Evolutionary conservation across 2,888 invertebrate genomes (phyloP), one percentile per base, ranked within the genome.

Genomic region (Furcula furcula): DNA sequence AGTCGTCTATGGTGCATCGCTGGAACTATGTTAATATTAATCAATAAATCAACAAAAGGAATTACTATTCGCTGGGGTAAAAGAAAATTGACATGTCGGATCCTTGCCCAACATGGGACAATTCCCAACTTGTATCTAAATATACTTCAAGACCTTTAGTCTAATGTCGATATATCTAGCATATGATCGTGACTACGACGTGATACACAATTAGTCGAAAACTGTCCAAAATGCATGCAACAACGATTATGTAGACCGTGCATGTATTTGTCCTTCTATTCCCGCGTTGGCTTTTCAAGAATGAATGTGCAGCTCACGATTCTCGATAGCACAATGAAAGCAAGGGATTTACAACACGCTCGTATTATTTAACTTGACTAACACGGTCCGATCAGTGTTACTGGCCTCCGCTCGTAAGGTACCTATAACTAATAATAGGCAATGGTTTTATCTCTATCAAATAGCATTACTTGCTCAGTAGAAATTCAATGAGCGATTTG

Each of bases 271-370:
- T 63, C 46, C 48, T 50, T 57, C 54, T 56, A 57, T 60, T 66
- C 66, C 59, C 62, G 54, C 55, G 47, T 63, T 66, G 55, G 62
- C 63, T 66, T 70, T 74, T 68, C 67, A 65, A 74, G 64, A 66
- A 57, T 63, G 63, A 73, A 70, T 71, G 68, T 61, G 69, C 64
- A 64, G 55, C 72, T 78, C 77, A 79, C 74, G 76, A 79, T 60
- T 76, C 65, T 62, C 63, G 70, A 73, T 69, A 71, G 56, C 60
- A 78, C 72, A 76, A 75, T 76, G 69, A 76, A 76, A 72, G 67
- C 69, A 62, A 65, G 58, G 65, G 68, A 67, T 72, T 72, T 71
- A 73, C 69, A 70, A 65, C 70, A 71, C 65, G 62, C 55, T 65
- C 49, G 59, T 63, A 67, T 65, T 68, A 66, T 73, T 71, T 65